These are phyloP conservation scores for Caenorhabditis sp. DNA, from an alignment of 2,888 invertebrate genomes.

Conservation along the genomic window DNA sequence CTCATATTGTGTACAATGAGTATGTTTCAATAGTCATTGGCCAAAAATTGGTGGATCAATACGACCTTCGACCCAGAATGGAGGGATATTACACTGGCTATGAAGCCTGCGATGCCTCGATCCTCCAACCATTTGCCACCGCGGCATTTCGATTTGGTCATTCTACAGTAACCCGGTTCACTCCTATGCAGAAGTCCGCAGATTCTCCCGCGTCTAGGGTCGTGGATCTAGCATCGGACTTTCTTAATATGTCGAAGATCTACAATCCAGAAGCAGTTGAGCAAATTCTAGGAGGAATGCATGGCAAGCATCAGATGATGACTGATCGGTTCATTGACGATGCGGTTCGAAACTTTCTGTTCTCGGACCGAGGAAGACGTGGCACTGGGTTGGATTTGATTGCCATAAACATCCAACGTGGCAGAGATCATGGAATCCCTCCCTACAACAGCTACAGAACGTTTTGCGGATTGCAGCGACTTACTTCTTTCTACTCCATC, in stretches of 20 bases:
- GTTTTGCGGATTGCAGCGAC: slow-evolving; percentile 75
- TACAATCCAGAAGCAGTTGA: slow-evolving; percentile 75
- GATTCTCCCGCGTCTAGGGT: slow-evolving; percentile 17
- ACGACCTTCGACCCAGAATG: slow-evolving; percentile 90
- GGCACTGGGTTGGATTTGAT: slow-evolving; percentile 91
- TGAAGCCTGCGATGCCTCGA: slow-evolving; percentile 90
- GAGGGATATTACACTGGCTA: slow-evolving; percentile 73
- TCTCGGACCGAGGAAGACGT: slow-evolving; percentile 88
- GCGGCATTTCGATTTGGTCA: slow-evolving; percentile 93
- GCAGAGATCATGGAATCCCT: slow-evolving; percentile 84
- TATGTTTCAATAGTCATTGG: slow-evolving; percentile 90
- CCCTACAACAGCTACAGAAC: slow-evolving; percentile 74
- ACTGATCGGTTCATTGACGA: slow-evolving; percentile 79
- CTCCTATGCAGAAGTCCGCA: slow-evolving; percentile 44
- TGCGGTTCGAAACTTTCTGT: slow-evolving; percentile 71
- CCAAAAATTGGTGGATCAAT: slow-evolving; percentile 92
- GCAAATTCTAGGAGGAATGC: slow-evolving; percentile 79
- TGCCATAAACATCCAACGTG: slow-evolving; percentile 92
- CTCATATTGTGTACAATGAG: slow-evolving; percentile 84
- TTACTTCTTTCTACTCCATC: slow-evolving; percentile 73
- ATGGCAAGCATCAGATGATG: slow-evolving; percentile 77
- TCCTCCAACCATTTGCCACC: slow-evolving; percentile 93
- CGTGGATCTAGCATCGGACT: slow-evolving; percentile 89
- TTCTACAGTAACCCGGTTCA: slow-evolving; percentile 71
- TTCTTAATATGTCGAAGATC: slow-evolving; percentile 87